Base-by-base conservation (phyloP, 2,113 vertebrate genomes). In the Platanista minor region DNA sequence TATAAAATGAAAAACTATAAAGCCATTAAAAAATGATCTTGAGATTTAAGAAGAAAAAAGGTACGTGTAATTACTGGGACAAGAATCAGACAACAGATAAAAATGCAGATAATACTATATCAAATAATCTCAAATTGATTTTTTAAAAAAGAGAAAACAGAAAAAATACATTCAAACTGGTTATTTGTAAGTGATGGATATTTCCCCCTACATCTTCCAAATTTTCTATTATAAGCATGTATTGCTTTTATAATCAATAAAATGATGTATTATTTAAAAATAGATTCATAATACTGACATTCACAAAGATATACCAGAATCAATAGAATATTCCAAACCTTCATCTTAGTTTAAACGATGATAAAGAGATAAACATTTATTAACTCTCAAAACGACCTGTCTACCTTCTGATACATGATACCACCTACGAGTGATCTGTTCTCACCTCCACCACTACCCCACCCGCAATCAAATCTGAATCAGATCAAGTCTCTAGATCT, bases 1-100 rank as follows among this genome's bases (percentile, higher is more conserved):
- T 85, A 75, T 54, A 96, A 61, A 94, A 96, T 62, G n/a, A 43
- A 91, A 94, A 87, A 77, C 33, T 82, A 96, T 6, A 93, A 75
- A 91, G 29, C 9, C 84, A 96, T 49, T 97, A 69, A 93, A 95
- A 94, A 74, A 87, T 6, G 20, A 81, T 72, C 77, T 87, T 27
- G n/a, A 93, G 66, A 93, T 14, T 62, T 66, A 69, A 62, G 9
- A 92, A 96, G 27, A 69, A 96, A 95, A 84, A 89, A 71, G 62
- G 36, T 12, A 75, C 6, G 64, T 33, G 5, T 49, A 96, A 94
- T 74, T 82, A 90, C 90, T 96, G 57, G 49, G 43, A 75, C 15
- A 95, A 84, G 61, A 86, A 92, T 89, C 23, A 87, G 33, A 46
- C 21, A 90, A 31, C 59, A 96, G 71, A 77, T 43, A 20, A 36